These are phyloP conservation scores for Myotis planiceps DNA, from an alignment of 2,797 vertebrate species.

Conservation along the genomic window DNA sequence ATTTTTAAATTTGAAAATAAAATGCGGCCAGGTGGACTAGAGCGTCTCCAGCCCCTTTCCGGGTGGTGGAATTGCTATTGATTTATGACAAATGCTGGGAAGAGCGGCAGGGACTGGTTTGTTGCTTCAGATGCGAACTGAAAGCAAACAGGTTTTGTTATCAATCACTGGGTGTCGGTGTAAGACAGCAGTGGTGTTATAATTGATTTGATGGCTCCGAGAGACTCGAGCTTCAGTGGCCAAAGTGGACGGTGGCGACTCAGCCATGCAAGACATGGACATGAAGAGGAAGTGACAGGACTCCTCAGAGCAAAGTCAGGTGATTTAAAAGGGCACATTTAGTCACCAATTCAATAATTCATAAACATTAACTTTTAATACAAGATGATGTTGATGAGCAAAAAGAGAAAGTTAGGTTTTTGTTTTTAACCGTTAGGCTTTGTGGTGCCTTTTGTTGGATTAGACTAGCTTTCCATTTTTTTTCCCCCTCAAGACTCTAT, in stretches of 20 bases:
- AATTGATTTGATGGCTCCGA: slow-evolving; percentile 88
- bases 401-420: slow-evolving; percentile 56
- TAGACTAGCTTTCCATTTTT: not conserved
- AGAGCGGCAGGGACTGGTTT: slow-evolving; percentile 91
- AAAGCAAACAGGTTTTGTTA: slow-evolving; percentile 94
- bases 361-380: slow-evolving; percentile 77
- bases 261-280: slow-evolving; percentile 84
- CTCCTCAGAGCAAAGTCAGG: slow-evolving; percentile 78
- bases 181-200: slow-evolving; percentile 86
- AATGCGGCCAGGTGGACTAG: slow-evolving; percentile 88
- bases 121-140: slow-evolving; percentile 92
- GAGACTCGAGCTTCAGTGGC: slow-evolving; percentile 84
- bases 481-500: slow-evolving; percentile 56
- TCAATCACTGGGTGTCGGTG: slow-evolving; percentile 91
- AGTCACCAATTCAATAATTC: slow-evolving; percentile 76
- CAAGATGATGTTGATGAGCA: slow-evolving; percentile 67
- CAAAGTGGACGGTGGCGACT: slow-evolving; percentile 77
- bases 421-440: slow-evolving; percentile 56
- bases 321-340: slow-evolving; percentile 78
- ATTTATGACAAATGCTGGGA: slow-evolving; percentile 95
- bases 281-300: slow-evolving; percentile 87
- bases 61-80: slow-evolving; percentile 93
- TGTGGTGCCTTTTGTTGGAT: slow-evolving; percentile 61
- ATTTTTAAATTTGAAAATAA: slow-evolving; percentile 83
- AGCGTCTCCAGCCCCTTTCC: slow-evolving; percentile 86